A percentile compares a stretch with the other conserved stretches of the same genome.
Evolutionary conservation across 2,797 vertebrate genomes (phyloP).

Genomic region (Urosaurus nigricauda): DNA sequence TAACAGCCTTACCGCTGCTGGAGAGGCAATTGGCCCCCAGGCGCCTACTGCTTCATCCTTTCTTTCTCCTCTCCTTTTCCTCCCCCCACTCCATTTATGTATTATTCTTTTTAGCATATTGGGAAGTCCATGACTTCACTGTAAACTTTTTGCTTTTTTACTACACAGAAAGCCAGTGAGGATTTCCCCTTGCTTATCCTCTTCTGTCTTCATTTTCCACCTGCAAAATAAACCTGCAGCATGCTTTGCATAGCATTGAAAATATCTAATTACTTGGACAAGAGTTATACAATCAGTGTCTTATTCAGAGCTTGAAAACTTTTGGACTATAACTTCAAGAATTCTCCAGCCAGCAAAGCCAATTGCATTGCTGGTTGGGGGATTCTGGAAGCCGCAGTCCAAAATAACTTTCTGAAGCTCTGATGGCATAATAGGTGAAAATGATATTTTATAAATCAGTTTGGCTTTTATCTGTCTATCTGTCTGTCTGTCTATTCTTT

Average conservation of each 20-base stretch:
- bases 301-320: background rate
- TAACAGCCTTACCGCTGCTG: slow-evolving; percentile 97
- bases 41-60: slow-evolving; percentile 90
- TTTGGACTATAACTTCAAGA: too few species aligned
- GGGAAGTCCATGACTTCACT: slow-evolving; percentile 70
- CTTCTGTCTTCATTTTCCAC: slow-evolving; percentile 30
- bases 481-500: slow-evolving; percentile 58
- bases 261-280: background rate
- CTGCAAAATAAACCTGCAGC: slow-evolving; percentile 44
- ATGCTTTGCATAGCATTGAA: slow-evolving; percentile 47
- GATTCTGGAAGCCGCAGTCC: too few species aligned
- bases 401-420: too few species aligned
- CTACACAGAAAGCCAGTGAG: slow-evolving; percentile 49
- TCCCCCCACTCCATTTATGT: slow-evolving; percentile 23
- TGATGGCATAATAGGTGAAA: too few species aligned
- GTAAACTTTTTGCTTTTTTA: slow-evolving; percentile 64
- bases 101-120: slow-evolving; percentile 66
- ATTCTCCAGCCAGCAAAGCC: too few species aligned
- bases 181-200: slow-evolving; percentile 28
- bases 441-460: slow-evolving; percentile 24
- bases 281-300: slow-evolving; percentile 15
- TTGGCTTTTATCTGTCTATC: slow-evolving; percentile 55
- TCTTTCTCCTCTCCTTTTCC: slow-evolving; percentile 56
- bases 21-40: slow-evolving; percentile 89
- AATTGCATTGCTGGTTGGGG: too few species aligned